Base-by-base conservation (phyloP, 2,797 vertebrate species). In the Sciurus carolinensis region DNA sequence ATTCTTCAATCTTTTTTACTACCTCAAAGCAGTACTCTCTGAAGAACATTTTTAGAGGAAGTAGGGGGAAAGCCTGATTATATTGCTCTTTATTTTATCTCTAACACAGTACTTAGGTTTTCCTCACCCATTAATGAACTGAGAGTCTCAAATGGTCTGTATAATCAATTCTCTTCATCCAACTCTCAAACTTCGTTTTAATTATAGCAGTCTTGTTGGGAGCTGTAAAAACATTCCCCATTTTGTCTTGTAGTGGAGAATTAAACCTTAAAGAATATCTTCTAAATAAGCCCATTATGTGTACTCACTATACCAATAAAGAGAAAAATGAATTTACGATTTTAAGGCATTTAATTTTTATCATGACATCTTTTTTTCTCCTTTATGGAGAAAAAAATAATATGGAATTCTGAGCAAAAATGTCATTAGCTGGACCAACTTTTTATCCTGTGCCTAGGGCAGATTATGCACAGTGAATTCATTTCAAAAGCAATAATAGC, bases 101-200 rank as follows among this genome's bases (percentile, higher is more conserved):
- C 71, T 90, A 36, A 87, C 22, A 42, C 2, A 33, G 39, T 20
- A 11, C 62, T 39, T 50, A n/a, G 47, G 28, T 71, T 84, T 91
- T 88, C 76, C 59, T 90, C 33, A 30, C 39, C 44, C 72, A 57
- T 39, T 66, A 71, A 79, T 87, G 67, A 80, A 92, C 57, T 36
- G 50, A 92, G 76, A 79, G 26, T 47, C 72, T 92, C 88, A 79
- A 44, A 66, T 28, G 59, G 10, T 71, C 91, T 54, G 24, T 85
- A 12, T 81, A 66, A 80, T 73, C 75, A 44, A 62, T 24, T 59
- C 66, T 83, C 66, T 80, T 75, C 36, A 18, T 59, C 33, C 44
- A 71, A 52, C 36, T 62, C 71, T 83, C 71, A 76, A 87, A 76
- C n/a, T 92, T 95, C n/a, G 11, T 82, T 82, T 95, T 90, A 87